These are phyloP conservation scores for Accipiter cooperii DNA, from an alignment of 2,113 vertebrate genomes.

Conservation along the genomic window DNA sequence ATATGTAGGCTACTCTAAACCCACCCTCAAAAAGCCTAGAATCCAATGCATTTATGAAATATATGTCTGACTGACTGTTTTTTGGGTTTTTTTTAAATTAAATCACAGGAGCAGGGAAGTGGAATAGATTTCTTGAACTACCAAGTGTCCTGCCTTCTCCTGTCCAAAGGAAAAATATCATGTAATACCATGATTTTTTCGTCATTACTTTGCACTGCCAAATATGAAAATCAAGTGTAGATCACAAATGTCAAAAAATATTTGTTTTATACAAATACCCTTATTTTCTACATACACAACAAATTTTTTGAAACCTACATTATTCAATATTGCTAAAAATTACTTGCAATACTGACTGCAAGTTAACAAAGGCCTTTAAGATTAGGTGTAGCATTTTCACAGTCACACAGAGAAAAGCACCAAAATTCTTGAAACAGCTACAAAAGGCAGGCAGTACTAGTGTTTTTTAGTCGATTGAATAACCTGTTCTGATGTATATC, in stretches of 20 bases:
- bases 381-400: background rate
- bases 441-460: background rate
- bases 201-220: background rate
- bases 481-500: background rate
- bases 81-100: background rate
- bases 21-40: background rate
- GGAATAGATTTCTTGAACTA: background rate
- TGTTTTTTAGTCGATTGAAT: background rate
- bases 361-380: background rate
- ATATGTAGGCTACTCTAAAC: background rate
- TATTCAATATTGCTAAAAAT: background rate
- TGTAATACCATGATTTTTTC: background rate
- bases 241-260: background rate
- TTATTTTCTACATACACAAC: background rate
- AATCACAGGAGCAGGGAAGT: background rate
- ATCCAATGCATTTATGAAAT: background rate
- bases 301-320: background rate
- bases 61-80: rapidly evolving
- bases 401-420: background rate
- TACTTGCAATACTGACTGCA: background rate
- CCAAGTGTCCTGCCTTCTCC: background rate
- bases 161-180: background rate
- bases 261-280: background rate
- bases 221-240: background rate
- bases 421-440: background rate